Percentiles rank a stretch among this genome's conserved stretches.
Conservation (phyloP, 2,888 invertebrate genomes). For the Apamea sordens region DNA sequence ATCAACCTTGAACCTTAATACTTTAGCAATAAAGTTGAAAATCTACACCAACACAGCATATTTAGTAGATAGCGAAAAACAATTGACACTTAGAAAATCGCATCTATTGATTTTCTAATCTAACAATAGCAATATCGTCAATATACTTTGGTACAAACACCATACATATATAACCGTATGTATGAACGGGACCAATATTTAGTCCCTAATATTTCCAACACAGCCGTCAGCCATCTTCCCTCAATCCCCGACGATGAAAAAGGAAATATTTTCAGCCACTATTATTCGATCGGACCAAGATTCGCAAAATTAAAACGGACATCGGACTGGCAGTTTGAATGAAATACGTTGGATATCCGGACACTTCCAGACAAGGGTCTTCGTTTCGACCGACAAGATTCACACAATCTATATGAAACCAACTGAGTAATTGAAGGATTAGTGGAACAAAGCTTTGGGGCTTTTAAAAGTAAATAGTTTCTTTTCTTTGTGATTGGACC, state of each 20-base stretch:
- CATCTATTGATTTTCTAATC: background rate
- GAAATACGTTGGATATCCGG: conserved; percentile 52
- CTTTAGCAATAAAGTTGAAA: no score
- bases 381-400: conserved; percentile 43
- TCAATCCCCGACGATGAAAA: conserved; percentile 41
- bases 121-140: background rate
- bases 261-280: conserved; percentile 51
- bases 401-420: conserved; percentile 47
- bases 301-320: conserved; percentile 64
- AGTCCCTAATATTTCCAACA: conserved; percentile 16
- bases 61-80: no score
- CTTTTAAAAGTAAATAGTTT: conserved; percentile 44
- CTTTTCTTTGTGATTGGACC: conserved; percentile 7
- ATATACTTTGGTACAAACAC: background rate
- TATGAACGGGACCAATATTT: conserved; percentile 16
- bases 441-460: conserved; percentile 29
- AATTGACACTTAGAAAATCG: no score
- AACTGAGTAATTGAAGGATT: conserved; percentile 46
- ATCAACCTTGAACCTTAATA: no score
- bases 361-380: conserved; percentile 53
- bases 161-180: background rate
- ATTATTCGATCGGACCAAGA: conserved; percentile 47
- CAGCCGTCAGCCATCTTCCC: conserved; percentile 38
- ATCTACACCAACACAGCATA: no score
- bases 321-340: conserved; percentile 55